Evolutionary conservation across 2,888 invertebrate genomes (phyloP), one percentile per base, ranked within the genome.

Genomic region (Timema cristinae): DNA sequence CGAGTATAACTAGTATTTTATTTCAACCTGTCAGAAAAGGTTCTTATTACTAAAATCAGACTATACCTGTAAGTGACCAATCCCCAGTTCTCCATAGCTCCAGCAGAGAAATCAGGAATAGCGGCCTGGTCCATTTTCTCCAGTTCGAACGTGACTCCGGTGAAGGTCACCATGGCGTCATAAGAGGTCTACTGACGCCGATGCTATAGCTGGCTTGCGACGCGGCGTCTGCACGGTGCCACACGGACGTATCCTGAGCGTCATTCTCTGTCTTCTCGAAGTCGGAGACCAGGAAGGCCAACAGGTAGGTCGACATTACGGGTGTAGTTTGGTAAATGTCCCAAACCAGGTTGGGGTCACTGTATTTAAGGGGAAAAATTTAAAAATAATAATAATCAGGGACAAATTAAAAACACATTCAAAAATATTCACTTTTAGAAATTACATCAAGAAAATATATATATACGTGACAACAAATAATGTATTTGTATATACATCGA

Each of bases 71-170:
- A 93, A 0, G 91, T 91, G 11, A 93, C 87, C 15, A 93, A 80
- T 0, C 93, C 93, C 92, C 93, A 93, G 79, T 93, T 93, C 80
- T 93, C 84, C 83, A 15, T 84, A 51, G 84, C 84, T 8, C 83
- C 83, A 7, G 84, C 83, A 15, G 81, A 79, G 56, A 75, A 76
- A 67, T 76, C 76, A 10, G 76, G 76, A 10, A 76, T 50, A n/a
- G 76, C 76, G 68, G 85, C 82, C 82, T 85, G 83, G 78, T 86
- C 86, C 68, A 81, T 78, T 77, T 84, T 83, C 11, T 81, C 79
- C 51, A 83, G 77, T 7, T 82, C 81, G 77, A 82, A 84, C 15
- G 79, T 76, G 52, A 83, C 79, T 56, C 78, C 79, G 76, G 84
- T 79, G 77, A 86, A 85, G 75, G 85, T 85, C 59, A 72, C 74